Evolutionary conservation across 2,797 vertebrate species (phyloP).

Genomic region (Thunnus albacares): DNA sequence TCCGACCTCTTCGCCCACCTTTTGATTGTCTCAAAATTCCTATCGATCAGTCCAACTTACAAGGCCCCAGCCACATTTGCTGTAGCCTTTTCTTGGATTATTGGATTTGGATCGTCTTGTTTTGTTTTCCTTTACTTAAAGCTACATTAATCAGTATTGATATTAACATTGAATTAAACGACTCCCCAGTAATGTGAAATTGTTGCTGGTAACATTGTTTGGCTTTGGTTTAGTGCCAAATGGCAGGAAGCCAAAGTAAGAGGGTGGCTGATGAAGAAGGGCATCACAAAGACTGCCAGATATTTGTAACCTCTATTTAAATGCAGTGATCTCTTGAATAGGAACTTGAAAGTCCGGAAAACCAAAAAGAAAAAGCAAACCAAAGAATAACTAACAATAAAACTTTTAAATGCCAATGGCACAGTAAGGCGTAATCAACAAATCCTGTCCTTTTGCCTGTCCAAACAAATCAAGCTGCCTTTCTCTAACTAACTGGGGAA

Average conservation of each 20-base stretch:
- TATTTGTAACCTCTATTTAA: slow-evolving; percentile 7
- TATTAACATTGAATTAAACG: slow-evolving; percentile 51
- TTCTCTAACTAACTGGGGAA: too few relatives aligned
- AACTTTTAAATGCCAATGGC: neutral
- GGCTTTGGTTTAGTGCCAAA: slow-evolving; percentile 43
- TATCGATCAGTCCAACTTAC: slow-evolving; percentile 75
- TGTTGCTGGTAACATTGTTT: slow-evolving; percentile 36
- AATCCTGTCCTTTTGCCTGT: neutral
- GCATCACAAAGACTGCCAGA: neutral
- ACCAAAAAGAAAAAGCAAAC: neutral
- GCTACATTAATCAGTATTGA: slow-evolving; percentile 57
- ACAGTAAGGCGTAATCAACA: neutral
- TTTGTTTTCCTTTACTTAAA: slow-evolving; percentile 66
- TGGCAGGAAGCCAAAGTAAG: slow-evolving; percentile 15
- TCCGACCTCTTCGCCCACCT: slow-evolving; percentile 71
- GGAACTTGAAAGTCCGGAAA: neutral
- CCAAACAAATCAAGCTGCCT: neutral
- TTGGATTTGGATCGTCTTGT: slow-evolving; percentile 71
- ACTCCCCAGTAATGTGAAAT: slow-evolving; percentile 42
- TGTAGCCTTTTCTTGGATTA: slow-evolving; percentile 58
- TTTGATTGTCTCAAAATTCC: slow-evolving; percentile 76
- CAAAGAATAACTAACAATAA: too few relatives aligned
- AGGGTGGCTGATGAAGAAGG: slow-evolving; percentile 24
- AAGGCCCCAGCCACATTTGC: slow-evolving; percentile 56
- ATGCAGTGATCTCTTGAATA: neutral